Conservation (phyloP, 2,797 vertebrate species). For the Apogon hyalosoma region DNA sequence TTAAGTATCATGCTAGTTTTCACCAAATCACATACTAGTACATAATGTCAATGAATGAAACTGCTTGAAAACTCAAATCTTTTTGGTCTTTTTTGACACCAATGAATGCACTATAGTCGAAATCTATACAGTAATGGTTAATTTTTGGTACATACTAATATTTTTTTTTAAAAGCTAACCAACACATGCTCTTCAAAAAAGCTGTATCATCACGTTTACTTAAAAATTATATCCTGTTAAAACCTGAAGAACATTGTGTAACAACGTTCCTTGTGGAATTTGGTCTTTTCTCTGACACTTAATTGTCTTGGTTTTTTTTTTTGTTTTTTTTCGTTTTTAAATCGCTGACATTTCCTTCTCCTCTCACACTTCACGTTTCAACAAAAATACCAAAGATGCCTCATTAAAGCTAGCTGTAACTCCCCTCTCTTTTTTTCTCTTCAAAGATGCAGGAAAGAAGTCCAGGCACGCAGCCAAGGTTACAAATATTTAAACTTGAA, state of each 20-base stretch:
- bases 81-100: not conserved
- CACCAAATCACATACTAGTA: not conserved
- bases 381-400: slow-evolving; percentile 18
- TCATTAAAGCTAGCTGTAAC: slow-evolving; percentile 26
- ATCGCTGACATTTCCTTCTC: not conserved
- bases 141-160: too few species aligned
- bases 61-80: not conserved
- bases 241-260: slow-evolving; percentile 8
- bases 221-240: not conserved
- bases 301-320: slow-evolving; percentile 7
- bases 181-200: too few species aligned
- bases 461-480: slow-evolving; percentile 50
- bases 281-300: slow-evolving; percentile 10
- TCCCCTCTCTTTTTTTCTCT: not conserved
- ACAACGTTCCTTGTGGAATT: not conserved
- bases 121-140: too few species aligned
- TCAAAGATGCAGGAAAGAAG: slow-evolving; percentile 10
- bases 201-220: too few species aligned
- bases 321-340: too few species aligned
- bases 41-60: not conserved
- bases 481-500: slow-evolving; percentile 78
- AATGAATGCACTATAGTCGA: not conserved
- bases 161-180: too few species aligned
- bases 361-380: not conserved
- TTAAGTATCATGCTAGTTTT: not conserved